Evolutionary conservation across 1,140 invertebrate species (phyloP), one percentile per base, ranked within the genome.

Genomic region (Eupristina koningsbergeri): DNA sequence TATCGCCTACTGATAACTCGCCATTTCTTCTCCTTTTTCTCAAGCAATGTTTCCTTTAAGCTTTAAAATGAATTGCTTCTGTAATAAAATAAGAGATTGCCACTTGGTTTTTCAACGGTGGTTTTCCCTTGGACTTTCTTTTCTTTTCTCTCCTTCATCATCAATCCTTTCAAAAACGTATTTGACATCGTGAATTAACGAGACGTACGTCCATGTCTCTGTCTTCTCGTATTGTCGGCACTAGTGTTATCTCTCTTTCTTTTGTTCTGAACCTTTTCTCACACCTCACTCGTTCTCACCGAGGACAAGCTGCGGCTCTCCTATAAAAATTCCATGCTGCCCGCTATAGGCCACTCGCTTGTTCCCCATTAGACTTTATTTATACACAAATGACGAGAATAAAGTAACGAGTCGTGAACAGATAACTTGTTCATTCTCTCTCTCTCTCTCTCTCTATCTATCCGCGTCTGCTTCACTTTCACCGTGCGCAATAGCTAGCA

Each of bases 341-440:
- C n/a, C 75, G 63, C 78, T 50, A 15, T 58, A 61, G 67, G 34
- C 7, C 29, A 45, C n/a, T 50, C 64, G 84, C 77, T 81, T 84
- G 84, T 84, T 79, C 78, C 69, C 81, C 82, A 84, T 80, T 80
- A 79, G 75, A 76, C 50, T 84, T 79, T 83, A 83, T 84, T 84
- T 80, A 84, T 80, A 80, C 69, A 64, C 83, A 80, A 80, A 84
- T 80, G 50, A 79, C 69, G 53, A 53, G 76, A 83, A 79, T 83
- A 79, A 83, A 78, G 67, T 83, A 78, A 79, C 82, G 82, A 78
- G 64, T 63, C 75, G 50, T 80, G 61, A 41, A 50, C 84, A 80
- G 79, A 80, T 79, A 84, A 41, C 58, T 71, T 53, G 61, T 67
- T 67, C 53, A n/a, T n/a, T 64, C 53, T 31, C 53, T 50, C 64